Base-by-base conservation (phyloP, 2,113 vertebrate genomes). In the Pandion haliaetus region DNA sequence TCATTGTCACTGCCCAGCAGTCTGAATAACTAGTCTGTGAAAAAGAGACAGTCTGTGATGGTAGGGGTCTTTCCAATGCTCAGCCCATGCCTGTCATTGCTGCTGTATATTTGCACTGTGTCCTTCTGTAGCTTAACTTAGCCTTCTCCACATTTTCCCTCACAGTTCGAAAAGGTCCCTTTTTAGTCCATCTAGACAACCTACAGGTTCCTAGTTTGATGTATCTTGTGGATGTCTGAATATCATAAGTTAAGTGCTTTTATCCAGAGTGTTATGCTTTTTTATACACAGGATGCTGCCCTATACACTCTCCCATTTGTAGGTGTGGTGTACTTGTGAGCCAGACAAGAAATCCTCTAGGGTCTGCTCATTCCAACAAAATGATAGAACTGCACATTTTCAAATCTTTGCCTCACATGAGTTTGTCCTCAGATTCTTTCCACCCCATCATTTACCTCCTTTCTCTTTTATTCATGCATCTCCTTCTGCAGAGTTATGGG, bases 141-240 rank as follows among this genome's bases (percentile, higher is more conserved):
- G 0, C 9, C 19, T n/a, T 49, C 19, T 49, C 17, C 24, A 28
- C 0, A 0, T 82, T 58, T 79, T 42, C 6, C 5, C 20, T 79
- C n/a, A 47, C 6, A 38, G 18, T 67, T 69, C 0, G 1, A 36
- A 76, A 72, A 71, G 20, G 16, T 55, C 19, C 5, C 5, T 29
- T 80, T 82, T 70, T 16, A 77, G 19, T 21, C 29, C 14, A 26
- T 32, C 25, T 9, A 63, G 24, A 72, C 24, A 67, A 36, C 8
- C 2, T 42, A 2, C 4, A 17, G 34, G 28, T 76, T 69, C 69
- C 31, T 34, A 52, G 10, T 54, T 55, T 54, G 19, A 32, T 20
- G 5, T 55, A 54, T 66, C 61, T 38, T 76, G 31, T 32, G 12
- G 28, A 57, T 59, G 2, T 29, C 50, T 79, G 65, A 82, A 52